Base-by-base conservation (phyloP, 2,888 invertebrate genomes). In the Tenthredo scrophulariae region DNA sequence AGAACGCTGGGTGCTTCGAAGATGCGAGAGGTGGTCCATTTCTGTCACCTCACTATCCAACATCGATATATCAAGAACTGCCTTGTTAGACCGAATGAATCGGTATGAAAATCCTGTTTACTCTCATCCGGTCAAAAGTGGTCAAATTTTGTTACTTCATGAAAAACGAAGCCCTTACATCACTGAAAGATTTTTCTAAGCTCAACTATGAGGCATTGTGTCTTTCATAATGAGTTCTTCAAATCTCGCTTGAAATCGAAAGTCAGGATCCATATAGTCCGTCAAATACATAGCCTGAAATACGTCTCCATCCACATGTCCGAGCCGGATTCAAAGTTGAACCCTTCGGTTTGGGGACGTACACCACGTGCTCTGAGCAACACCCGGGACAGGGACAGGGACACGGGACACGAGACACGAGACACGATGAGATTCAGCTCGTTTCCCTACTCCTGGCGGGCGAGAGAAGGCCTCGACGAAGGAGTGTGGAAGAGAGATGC, bases 371-470 rank as follows among this genome's bases (percentile, higher is more conserved):
- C 29, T 37, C 33, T 18, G 37, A 62, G 15, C 29, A 83, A 67
- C 43, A 83, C 70, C 67, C 67, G 22, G 46, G 43, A 37, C 67
- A 46, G 67, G 65, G 29, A 46, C 67, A 67, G 22, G 46, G 74
- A 80, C 67, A 46, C 58, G 83, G 37, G 46, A 82, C 65, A 65
- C 65, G 82, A 40, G 80, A 80, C 58, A 80, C 80, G 58, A 82
- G 82, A 65, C 65, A 80, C 80, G 80, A 62, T 46, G 83, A 83
- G 67, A 83, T 62, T 65, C 50, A 62, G 65, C 70, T 67, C 83
- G 83, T 83, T 83, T 83, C 83, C 83, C 83, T 83, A 83, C 83
- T 83, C 70, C 83, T 83, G 67, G 43, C 83, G 83, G 83, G 67
- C 70, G 83, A 83, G 83, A 83, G 83, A 83, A 77, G 80, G 83